These are phyloP conservation scores for Oryzias curvinotus DNA, from an alignment of 2,113 vertebrate genomes.

Conservation along the genomic window DNA sequence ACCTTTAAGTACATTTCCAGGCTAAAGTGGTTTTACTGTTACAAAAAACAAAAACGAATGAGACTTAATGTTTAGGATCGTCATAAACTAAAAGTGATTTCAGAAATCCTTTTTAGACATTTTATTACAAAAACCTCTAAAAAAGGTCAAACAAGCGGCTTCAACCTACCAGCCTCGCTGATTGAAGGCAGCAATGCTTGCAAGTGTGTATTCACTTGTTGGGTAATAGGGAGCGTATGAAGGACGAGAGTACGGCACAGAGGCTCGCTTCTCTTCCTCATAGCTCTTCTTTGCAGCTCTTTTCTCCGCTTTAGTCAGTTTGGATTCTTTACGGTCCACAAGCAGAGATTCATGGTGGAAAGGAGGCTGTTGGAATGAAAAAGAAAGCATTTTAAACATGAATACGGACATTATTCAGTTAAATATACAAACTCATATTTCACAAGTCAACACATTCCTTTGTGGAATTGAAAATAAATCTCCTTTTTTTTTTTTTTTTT, in stretches of 20 bases:
- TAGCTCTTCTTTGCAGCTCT: constrained; percentile 98
- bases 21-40: too few species aligned
- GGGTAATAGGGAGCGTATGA: constrained; percentile 98
- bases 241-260: constrained; percentile 92
- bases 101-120: too few species aligned
- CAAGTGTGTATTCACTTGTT: constrained; percentile 87
- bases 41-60: too few species aligned
- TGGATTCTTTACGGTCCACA: constrained; percentile 94
- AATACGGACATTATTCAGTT: not conserved
- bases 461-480: too few species aligned
- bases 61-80: too few species aligned
- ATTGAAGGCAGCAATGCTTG: constrained; percentile 92
- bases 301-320: constrained; percentile 97
- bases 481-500: too few species aligned
- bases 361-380: constrained; percentile 80
- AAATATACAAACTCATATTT: too few species aligned
- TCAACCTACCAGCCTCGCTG: constrained; percentile 92
- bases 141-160: not conserved
- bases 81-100: too few species aligned
- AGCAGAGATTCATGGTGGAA: constrained; percentile 97
- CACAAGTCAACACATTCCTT: too few species aligned
- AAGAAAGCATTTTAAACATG: not conserved
- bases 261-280: constrained; percentile 97
- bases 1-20: too few species aligned
- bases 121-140: not conserved